A percentile compares a stretch with the other conserved stretches of the same genome.
These are phyloP conservation scores for Dinothrombium tinctorium DNA, from an alignment of 1,140 invertebrate genomes.

Conservation along the genomic window DNA sequence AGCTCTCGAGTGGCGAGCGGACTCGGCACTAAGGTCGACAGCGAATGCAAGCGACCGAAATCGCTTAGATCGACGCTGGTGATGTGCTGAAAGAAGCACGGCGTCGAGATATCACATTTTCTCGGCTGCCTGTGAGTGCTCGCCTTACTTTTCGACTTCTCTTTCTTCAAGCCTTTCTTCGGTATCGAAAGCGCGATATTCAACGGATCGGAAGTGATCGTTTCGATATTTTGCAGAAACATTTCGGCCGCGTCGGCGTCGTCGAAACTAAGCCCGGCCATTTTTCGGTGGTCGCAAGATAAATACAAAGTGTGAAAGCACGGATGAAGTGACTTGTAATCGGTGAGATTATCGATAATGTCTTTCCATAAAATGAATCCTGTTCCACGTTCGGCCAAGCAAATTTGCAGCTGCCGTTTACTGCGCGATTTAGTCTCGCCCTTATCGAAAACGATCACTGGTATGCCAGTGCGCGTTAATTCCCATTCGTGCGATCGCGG, in stretches of 20 bases:
- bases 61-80: slow-evolving; percentile 48
- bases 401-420: slow-evolving; percentile 43
- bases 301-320: slow-evolving; percentile 56
- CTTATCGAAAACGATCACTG: slow-evolving; percentile 47
- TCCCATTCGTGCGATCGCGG: slow-evolving; percentile 32
- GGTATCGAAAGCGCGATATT: slow-evolving; percentile 48
- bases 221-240: slow-evolving; percentile 37
- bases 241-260: slow-evolving; percentile 41
- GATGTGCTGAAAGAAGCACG: slow-evolving; percentile 64
- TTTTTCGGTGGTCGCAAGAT: slow-evolving; percentile 36
- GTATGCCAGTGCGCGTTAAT: slow-evolving; percentile 50
- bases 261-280: slow-evolving; percentile 49
- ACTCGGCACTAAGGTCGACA: slow-evolving; percentile 12
- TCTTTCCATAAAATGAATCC: slow-evolving; percentile 65
- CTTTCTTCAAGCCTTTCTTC: slow-evolving; percentile 25
- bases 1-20: too few relatives aligned
- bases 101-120: slow-evolving; percentile 58
- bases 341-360: slow-evolving; percentile 38
- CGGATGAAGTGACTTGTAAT: slow-evolving; percentile 25
- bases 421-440: slow-evolving; percentile 42
- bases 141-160: not conserved
- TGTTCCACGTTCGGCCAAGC: slow-evolving; percentile 54
- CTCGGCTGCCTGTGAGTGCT: slow-evolving; percentile 28
- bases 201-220: slow-evolving; percentile 44
- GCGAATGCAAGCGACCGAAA: slow-evolving; percentile 34